Conservation (phyloP, 2,888 invertebrate species). For the Scrobipalpa costella region DNA sequence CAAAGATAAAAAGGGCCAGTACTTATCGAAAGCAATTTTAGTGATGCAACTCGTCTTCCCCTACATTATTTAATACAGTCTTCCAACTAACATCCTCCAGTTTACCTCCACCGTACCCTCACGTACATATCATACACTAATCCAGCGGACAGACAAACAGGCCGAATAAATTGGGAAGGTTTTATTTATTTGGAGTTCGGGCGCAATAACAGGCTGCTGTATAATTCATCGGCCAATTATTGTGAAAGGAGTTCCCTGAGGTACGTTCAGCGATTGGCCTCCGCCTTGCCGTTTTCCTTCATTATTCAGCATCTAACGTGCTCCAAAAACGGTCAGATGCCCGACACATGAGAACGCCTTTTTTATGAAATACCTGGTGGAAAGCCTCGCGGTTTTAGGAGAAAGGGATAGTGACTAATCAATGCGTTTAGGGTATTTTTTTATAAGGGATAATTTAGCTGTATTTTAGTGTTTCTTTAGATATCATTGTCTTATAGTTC, state of each 20-base stretch:
- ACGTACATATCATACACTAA: constrained; percentile 13
- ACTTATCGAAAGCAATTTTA: too few species aligned
- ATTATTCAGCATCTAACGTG: constrained; percentile 22
- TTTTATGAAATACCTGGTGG: neutral
- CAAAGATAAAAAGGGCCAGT: too few species aligned
- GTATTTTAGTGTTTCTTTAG: too few species aligned
- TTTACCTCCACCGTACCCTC: neutral
- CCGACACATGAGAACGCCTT: neutral
- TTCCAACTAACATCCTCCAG: neutral
- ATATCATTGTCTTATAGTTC: too few species aligned
- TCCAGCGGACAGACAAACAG: constrained; percentile 11
- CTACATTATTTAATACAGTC: too few species aligned
- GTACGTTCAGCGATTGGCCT: constrained; percentile 27
- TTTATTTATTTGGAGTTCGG: constrained; percentile 53
- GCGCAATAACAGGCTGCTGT: constrained; percentile 76
- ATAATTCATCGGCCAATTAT: constrained; percentile 81
- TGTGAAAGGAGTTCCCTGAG: constrained; percentile 70
- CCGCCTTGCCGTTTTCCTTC: constrained; percentile 11
- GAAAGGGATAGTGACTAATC: too few species aligned
- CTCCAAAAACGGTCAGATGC: constrained; percentile 17
- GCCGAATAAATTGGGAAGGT: constrained; percentile 12
- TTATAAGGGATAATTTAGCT: too few species aligned
- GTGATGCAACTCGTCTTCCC: too few species aligned
- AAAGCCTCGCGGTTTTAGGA: too few species aligned
- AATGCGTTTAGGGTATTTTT: too few species aligned